Conservation (phyloP, 2,113 vertebrate genomes). For the Sinosuthora webbiana region DNA sequence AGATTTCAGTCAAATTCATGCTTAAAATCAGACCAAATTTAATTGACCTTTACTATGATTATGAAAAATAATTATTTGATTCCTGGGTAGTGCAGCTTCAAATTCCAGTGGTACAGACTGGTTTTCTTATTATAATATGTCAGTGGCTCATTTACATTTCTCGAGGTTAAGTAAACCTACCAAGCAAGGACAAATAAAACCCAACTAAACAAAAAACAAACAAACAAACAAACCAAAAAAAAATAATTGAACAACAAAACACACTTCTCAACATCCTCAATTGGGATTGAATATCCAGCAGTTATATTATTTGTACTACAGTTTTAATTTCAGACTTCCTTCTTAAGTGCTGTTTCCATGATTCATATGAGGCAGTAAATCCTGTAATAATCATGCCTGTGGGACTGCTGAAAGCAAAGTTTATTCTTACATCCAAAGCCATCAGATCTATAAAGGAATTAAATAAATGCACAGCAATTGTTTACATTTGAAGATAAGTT, state of each 20-base stretch:
- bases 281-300: not conserved
- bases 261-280: not conserved
- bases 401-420: slow-evolving; percentile 7
- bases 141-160: not conserved
- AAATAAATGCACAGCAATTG: not conserved
- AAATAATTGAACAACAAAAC: not conserved
- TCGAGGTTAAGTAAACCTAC: not conserved
- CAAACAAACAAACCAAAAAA: not conserved
- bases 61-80: not conserved
- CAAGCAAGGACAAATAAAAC: not conserved
- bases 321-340: slow-evolving; percentile 5
- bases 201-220: not conserved
- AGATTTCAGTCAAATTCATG: not conserved
- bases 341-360: slow-evolving; percentile 2
- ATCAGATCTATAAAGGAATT: not conserved
- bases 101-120: not conserved
- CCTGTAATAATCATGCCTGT: not conserved
- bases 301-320: not conserved
- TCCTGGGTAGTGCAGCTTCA: not conserved
- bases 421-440: not conserved
- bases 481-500: not conserved
- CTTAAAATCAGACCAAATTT: not conserved
- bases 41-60: not conserved
- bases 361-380: slow-evolving; percentile 2
- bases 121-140: not conserved